Conservation (phyloP, 1,140 invertebrate genomes). For the Halyomorpha halys region DNA sequence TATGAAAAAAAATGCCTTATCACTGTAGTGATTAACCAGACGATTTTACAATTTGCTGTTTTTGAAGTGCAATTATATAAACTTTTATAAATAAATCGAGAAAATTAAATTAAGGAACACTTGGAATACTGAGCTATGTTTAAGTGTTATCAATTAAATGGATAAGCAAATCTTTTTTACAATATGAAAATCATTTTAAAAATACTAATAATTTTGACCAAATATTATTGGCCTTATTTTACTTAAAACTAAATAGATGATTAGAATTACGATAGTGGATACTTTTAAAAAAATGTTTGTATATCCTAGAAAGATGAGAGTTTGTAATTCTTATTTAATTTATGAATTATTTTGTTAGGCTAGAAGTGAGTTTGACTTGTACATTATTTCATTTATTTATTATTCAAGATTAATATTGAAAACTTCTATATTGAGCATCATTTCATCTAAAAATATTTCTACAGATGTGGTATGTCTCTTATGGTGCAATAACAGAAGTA, state of each 20-base stretch:
- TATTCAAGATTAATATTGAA: background rate
- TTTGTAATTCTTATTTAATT: background rate
- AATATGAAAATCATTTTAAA: background rate
- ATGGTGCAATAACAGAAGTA: constrained; percentile 10
- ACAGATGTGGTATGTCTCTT: background rate
- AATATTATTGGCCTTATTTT: background rate
- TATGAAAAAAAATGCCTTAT: constrained; percentile 1
- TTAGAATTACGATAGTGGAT: background rate
- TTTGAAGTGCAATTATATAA: constrained; percentile 8
- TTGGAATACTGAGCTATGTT: background rate
- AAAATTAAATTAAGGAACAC: constrained; percentile 3
- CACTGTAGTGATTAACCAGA: constrained; percentile 1
- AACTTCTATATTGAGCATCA: background rate
- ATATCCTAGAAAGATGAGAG: background rate
- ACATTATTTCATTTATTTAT: background rate
- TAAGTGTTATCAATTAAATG: constrained; percentile 4
- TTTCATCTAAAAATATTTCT: too few relatives aligned
- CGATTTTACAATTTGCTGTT: background rate
- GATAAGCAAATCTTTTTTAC: background rate
- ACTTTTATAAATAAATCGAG: background rate
- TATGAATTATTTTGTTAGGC: background rate
- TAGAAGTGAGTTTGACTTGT: background rate
- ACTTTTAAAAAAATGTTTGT: too few relatives aligned
- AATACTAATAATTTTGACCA: background rate
- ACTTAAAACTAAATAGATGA: background rate